Conservation (phyloP, 2,113 vertebrate species). For the Mesoclemmys tuberculata region DNA sequence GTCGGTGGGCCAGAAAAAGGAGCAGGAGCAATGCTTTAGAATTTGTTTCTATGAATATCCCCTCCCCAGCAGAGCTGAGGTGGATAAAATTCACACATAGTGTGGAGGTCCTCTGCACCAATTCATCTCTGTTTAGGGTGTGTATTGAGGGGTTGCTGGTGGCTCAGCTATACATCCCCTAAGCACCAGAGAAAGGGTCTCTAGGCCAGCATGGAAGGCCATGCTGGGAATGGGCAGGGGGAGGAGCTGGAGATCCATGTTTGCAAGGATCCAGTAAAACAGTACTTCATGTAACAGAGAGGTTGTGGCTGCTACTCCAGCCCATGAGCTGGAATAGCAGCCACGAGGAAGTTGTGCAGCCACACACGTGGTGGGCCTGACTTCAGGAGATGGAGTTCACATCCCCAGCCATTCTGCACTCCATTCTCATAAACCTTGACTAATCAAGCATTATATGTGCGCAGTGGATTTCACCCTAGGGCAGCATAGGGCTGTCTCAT, state of each 20-base stretch:
- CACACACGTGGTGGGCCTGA: neutral
- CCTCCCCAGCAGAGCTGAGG: neutral
- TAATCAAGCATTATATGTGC: neutral
- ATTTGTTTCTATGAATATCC: neutral
- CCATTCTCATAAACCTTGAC: neutral
- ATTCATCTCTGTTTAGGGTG: rapidly evolving
- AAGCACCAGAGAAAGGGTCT: neutral
- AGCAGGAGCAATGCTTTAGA: neutral
- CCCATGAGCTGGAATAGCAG: neutral
- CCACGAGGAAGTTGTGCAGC: neutral
- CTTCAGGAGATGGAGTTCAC: rapidly evolving
- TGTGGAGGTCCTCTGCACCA: rapidly evolving
- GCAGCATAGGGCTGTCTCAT: rapidly evolving
- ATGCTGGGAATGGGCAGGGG: neutral
- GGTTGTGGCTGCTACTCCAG: neutral
- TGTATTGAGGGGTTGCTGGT: neutral
- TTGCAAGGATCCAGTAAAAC: neutral
- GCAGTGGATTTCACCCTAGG: neutral
- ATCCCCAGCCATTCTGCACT: rapidly evolving
- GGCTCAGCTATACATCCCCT: neutral
- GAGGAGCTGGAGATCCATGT: neutral
- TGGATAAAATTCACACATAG: neutral
- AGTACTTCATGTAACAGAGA: neutral
- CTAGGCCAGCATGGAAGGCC: neutral
- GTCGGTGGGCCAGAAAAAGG: neutral